Conservation (phyloP, 2,113 vertebrate genomes). For the Kryptolebias marmoratus region DNA sequence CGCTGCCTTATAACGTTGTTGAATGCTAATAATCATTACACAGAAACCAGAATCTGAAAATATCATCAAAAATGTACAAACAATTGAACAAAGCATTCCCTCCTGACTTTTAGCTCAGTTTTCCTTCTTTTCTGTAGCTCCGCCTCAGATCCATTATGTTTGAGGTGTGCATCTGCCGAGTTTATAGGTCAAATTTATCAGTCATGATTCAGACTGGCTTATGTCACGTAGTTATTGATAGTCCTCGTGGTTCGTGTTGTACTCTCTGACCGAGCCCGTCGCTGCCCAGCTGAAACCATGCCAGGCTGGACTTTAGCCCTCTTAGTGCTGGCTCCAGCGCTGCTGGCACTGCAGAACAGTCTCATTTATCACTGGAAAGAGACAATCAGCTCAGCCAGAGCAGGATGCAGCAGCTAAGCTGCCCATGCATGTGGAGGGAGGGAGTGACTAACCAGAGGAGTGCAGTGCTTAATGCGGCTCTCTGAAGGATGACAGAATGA, state of each 20-base stretch:
- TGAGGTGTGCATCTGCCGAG: background rate
- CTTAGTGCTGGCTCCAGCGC: slow-evolving; percentile 44
- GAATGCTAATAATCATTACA: no score
- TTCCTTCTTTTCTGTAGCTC: no score
- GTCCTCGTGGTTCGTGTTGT: slow-evolving; percentile 56
- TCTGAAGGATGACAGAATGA: slow-evolving; percentile 50
- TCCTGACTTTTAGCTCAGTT: no score
- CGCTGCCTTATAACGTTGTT: no score
- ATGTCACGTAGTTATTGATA: slow-evolving; percentile 54
- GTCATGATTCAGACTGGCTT: slow-evolving; percentile 48
- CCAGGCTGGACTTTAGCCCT: slow-evolving; percentile 30
- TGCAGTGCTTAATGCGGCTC: slow-evolving; percentile 26
- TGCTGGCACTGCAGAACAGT: slow-evolving; percentile 54
- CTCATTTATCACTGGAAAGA: slow-evolving; percentile 62
- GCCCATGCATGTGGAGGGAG: slow-evolving; percentile 24
- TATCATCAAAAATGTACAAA: no score
- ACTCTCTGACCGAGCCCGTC: slow-evolving; percentile 22
- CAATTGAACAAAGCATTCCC: no score
- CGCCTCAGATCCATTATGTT: no score
- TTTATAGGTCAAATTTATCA: slow-evolving; percentile 24
- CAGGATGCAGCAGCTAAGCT: slow-evolving; percentile 42
- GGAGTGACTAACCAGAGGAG: slow-evolving; percentile 31
- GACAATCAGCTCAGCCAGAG: slow-evolving; percentile 42
- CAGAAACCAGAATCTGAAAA: no score
- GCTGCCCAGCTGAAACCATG: slow-evolving; percentile 13